Percentiles rank a stretch among this genome's conserved stretches.
Conservation (phyloP, 2,113 vertebrate species). For the Ranitomeya variabilis region DNA sequence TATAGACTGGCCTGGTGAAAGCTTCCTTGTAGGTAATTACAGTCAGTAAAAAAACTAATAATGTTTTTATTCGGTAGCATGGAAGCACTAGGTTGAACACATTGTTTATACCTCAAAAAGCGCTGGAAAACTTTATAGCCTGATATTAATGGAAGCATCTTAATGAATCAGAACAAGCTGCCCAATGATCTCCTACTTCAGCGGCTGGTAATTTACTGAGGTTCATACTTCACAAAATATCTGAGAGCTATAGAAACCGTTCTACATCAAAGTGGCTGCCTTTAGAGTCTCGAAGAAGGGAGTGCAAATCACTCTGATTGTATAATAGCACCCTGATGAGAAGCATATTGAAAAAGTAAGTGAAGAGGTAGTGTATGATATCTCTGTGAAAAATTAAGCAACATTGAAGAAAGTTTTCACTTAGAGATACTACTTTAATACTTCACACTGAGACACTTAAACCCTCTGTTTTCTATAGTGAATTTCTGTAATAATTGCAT, state of each 20-base stretch:
- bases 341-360: conserved; percentile 26
- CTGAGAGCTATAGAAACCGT: background rate
- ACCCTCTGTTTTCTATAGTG: background rate
- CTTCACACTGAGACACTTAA: background rate
- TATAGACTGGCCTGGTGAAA: background rate
- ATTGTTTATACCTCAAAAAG: background rate
- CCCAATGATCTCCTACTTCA: background rate
- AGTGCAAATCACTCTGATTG: conserved; percentile 10
- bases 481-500: background rate
- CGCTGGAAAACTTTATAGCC: background rate
- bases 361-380: background rate
- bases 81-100: background rate
- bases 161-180: background rate
- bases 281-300: background rate
- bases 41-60: background rate
- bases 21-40: background rate
- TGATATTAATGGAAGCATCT: background rate
- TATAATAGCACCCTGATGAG: conserved; percentile 42
- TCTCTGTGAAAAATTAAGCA: background rate
- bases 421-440: background rate
- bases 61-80: background rate
- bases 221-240: background rate
- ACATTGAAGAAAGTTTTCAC: conserved; percentile 13
- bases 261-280: background rate
- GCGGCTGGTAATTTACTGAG: background rate